These are phyloP conservation scores for Endotricha flammealis DNA, from an alignment of 2,888 invertebrate genomes.

Conservation along the genomic window DNA sequence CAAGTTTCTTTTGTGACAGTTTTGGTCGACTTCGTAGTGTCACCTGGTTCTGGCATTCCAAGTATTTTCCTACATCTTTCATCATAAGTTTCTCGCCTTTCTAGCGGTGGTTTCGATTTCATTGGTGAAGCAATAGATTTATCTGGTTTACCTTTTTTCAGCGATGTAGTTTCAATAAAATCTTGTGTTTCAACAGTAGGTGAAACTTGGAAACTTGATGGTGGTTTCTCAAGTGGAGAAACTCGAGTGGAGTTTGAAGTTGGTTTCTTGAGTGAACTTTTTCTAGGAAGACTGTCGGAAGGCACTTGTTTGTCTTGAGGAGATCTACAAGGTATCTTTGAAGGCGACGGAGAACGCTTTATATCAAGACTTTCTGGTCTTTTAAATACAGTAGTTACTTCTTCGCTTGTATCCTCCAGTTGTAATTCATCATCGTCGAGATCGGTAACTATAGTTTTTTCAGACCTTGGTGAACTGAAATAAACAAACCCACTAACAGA, in stretches of 20 bases:
- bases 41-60: slow-evolving; percentile 78
- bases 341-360: slow-evolving; percentile 46
- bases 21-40: slow-evolving; percentile 29
- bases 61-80: slow-evolving; percentile 84
- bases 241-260: slow-evolving; percentile 34
- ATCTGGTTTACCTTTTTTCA: slow-evolving; percentile 45
- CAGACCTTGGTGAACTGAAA: slow-evolving; percentile 48
- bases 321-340: slow-evolving; percentile 62
- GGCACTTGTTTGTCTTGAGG: slow-evolving; percentile 55
- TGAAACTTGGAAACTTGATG: slow-evolving; percentile 57
- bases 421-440: slow-evolving; percentile 47
- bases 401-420: slow-evolving; percentile 29
- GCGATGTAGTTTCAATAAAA: slow-evolving; percentile 35
- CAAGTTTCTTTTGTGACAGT: slow-evolving; percentile 29
- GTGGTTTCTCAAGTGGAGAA: slow-evolving; percentile 60
- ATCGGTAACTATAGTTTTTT: slow-evolving; percentile 51
- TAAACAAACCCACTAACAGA: slow-evolving; percentile 76
- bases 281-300: slow-evolving; percentile 60
- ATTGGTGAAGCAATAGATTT: slow-evolving; percentile 35
- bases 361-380: slow-evolving; percentile 36
- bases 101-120: slow-evolving; percentile 76
- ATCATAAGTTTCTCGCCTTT: slow-evolving; percentile 84
- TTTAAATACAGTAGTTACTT: slow-evolving; percentile 22
- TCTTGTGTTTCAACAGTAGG: slow-evolving; percentile 47
- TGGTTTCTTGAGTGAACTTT: slow-evolving; percentile 69